Conservation (phyloP, 1,140 invertebrate species). For the Lucilia cuprina region DNA sequence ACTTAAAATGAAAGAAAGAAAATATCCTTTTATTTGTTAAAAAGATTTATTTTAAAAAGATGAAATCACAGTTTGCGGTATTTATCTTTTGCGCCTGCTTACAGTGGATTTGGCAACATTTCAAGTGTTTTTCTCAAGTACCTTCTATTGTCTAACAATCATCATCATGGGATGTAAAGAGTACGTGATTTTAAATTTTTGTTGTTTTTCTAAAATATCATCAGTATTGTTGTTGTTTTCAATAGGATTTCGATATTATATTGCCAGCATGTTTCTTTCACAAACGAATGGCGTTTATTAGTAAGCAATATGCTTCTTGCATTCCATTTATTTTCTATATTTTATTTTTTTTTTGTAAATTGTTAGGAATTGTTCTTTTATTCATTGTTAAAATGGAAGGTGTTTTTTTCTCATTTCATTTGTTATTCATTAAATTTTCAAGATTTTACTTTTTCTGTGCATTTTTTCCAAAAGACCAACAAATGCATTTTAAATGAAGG, state of each 20-base stretch:
- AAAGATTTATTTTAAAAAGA: neutral
- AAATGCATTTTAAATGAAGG: neutral
- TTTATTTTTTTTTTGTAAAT: neutral
- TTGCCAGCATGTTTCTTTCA: neutral
- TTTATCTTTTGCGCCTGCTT: neutral
- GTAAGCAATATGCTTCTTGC: neutral
- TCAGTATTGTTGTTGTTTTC: neutral
- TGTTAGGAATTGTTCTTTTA: neutral
- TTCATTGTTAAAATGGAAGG: slow-evolving; percentile 10
- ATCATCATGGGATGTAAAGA: slow-evolving; percentile 16
- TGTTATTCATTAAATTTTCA: neutral
- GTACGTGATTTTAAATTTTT: slow-evolving; percentile 16
- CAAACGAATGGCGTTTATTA: neutral
- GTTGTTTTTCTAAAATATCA: neutral
- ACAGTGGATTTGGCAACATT: slow-evolving; percentile 26
- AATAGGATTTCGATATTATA: neutral
- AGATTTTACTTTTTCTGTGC: neutral
- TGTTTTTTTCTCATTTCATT: neutral
- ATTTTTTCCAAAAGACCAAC: neutral
- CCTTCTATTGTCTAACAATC: slow-evolving; percentile 16
- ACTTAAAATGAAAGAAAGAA: neutral
- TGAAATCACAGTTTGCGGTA: slow-evolving; percentile 3
- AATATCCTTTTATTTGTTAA: neutral
- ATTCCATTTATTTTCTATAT: neutral
- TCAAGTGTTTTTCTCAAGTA: slow-evolving; percentile 22